phyloP scores from a whole-genome alignment of 2,113 vertebrate species.

The Eulemur macaco region DNA sequence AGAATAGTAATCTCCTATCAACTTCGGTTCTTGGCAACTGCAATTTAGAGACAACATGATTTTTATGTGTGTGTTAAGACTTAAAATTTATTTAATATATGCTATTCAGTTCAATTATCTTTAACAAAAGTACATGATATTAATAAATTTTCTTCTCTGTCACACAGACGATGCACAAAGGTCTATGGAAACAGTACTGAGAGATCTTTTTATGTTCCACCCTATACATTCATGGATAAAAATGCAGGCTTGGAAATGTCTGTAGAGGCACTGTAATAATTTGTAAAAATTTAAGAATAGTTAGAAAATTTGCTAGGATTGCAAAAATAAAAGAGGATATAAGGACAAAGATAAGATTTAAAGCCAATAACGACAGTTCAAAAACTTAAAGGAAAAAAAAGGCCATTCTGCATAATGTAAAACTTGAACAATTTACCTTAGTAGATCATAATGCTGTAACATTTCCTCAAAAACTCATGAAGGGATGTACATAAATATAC shows the following conservation, averaged over 20 bases:
- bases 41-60: background rate
- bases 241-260: background rate
- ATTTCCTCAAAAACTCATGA: background rate
- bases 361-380: background rate
- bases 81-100: background rate
- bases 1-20: background rate
- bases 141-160: background rate
- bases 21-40: background rate
- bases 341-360: conserved; percentile 9
- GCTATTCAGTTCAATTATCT: background rate
- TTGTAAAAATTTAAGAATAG: background rate
- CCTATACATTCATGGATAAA: background rate
- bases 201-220: background rate
- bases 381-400: background rate
- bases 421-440: background rate
- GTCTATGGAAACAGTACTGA: background rate
- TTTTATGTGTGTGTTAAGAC: background rate
- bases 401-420: background rate
- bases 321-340: background rate
- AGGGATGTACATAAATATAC: background rate
- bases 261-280: background rate
- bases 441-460: background rate
- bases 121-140: background rate
- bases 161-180: background rate
- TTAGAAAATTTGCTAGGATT: background rate